Base-by-base conservation (phyloP, 1,140 invertebrate genomes). In the Listronotus bonariensis region DNA sequence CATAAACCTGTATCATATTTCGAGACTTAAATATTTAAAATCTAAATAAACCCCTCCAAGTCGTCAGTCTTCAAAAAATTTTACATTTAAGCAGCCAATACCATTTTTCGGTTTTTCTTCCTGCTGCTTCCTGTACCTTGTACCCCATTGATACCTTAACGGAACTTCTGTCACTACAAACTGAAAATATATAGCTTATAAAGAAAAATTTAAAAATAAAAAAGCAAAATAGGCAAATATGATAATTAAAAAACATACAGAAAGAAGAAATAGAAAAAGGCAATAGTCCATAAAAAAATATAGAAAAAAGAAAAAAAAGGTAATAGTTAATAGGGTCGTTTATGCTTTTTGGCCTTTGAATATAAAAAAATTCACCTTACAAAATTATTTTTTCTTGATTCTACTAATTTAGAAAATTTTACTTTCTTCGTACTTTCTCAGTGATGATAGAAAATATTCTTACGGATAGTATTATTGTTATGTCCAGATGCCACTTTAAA, bases 101-200 rank as follows among this genome's bases (percentile, higher is more conserved):
- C 49, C 42, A 6, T 32, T 45, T 38, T 36, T 26, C 0, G 46
- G n/a, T 14, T 48, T 15, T n/a, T 61, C 48, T 31, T 17, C n/a
- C 18, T 61, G 34, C 18, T 41, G 11, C 12, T 61, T 18, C 14
- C 31, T 18, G 31, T 63, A 63, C 14, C 17, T 34, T 17, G 48
- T 63, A n/a, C 60, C 60, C 60, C 60, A 63, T 18, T 54, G 49
- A 38, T 63, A 63, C 49, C 60, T 40, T 18, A 32, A 9, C 4
- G 60, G 40, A 12, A 34, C 51, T 63, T 63, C 60, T 10, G 38
- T 63, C 31, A 63, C 26, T 11, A 32, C 52, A 46, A 53, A 63
- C 60, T 63, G 60, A 45, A 54, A 63, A 54, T 36, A 17, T 15
- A 54, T n/a, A 49, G 14, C 7, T n/a, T 4, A 20, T 18, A 26